Percentiles rank a stretch among this genome's conserved stretches.
Conservation (phyloP, 37 sponge, comb jelly and placozoan genomes). For the Petrosia ficiformis region DNA sequence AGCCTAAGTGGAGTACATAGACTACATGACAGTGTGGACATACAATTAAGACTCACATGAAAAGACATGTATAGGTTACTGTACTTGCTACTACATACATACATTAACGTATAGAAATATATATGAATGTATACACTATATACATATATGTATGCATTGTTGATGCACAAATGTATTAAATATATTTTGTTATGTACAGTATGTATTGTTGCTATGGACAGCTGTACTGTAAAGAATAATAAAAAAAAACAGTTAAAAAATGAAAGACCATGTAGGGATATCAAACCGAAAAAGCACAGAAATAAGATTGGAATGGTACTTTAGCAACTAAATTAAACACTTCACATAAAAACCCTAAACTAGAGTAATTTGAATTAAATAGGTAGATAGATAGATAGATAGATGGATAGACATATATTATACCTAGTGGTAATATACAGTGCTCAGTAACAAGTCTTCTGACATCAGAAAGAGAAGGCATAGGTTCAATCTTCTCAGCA, state of each 20-base stretch:
- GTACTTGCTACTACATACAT: background rate
- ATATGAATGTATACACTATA: background rate
- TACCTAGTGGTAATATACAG: slow-evolving; percentile 95
- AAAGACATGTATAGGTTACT: background rate
- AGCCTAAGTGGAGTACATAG: slow-evolving; percentile 49
- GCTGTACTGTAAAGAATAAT: no score
- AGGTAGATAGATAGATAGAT: background rate
- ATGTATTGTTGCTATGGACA: no score
- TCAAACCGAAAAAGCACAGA: background rate
- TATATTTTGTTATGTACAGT: background rate
- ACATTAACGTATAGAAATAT: background rate
- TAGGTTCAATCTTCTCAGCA: slow-evolving; percentile 77
- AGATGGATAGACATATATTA: background rate
- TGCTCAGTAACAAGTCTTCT: slow-evolving; percentile 91
- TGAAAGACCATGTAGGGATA: background rate
- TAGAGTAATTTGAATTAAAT: background rate
- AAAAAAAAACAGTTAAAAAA: background rate
- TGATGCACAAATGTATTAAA: background rate
- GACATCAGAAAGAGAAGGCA: slow-evolving; percentile 94
- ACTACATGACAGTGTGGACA: no score
- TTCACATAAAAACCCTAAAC: background rate
- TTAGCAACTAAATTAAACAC: no score
- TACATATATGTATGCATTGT: background rate
- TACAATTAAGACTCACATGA: background rate
- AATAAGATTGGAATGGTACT: no score